Conservation (phyloP, 1,140 invertebrate species). For the Melanaphis sacchari region DNA sequence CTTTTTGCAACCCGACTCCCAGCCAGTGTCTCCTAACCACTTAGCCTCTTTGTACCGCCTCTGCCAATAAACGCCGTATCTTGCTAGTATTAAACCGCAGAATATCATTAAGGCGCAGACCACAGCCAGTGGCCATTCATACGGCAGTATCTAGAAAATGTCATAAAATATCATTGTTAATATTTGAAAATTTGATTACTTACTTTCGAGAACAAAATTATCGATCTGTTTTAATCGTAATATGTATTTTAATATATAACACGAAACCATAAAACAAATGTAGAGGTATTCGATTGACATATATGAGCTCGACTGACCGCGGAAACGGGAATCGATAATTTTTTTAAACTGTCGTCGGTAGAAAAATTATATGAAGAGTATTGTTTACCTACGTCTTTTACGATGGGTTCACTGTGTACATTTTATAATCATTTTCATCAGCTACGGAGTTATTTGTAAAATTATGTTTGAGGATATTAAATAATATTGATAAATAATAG, state of each 20-base stretch:
- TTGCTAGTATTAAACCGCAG: constrained; percentile 13
- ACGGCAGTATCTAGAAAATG: constrained; percentile 31
- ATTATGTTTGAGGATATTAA: neutral
- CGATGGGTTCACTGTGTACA: no score
- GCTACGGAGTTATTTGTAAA: no score
- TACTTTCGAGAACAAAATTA: neutral
- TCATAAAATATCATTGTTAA: neutral
- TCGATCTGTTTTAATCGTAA: neutral
- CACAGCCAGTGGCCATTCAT: constrained; percentile 42
- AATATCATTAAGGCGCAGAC: constrained; percentile 31
- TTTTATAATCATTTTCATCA: no score
- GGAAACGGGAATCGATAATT: constrained; percentile 7
- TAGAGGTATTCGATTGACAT: neutral
- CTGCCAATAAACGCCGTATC: constrained; percentile 47
- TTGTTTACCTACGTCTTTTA: no score
- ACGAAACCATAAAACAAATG: constrained; percentile 11
- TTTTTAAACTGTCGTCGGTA: neutral
- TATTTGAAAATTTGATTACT: neutral
- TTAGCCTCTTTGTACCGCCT: constrained; percentile 46
- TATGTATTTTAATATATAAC: neutral
- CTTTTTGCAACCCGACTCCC: constrained; percentile 55
- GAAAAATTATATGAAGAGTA: neutral
- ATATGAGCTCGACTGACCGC: neutral
- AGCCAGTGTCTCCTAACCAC: constrained; percentile 53
- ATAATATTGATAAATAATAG: neutral